phyloP scores from a whole-genome alignment of 2,113 vertebrate species.

The Nyctibius bracteatus region DNA sequence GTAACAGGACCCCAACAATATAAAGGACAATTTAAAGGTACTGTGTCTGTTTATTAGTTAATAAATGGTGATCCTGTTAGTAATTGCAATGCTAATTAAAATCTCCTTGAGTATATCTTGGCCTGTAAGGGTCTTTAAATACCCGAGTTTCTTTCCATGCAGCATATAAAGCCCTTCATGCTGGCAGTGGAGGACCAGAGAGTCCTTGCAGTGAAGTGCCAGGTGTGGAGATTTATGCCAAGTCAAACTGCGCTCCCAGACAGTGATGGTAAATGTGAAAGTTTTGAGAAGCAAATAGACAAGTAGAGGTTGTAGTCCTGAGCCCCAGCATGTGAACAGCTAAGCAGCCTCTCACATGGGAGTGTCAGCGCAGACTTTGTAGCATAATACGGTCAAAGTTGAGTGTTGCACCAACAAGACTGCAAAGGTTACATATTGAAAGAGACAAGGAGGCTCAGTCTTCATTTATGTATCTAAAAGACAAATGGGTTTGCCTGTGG shows the following conservation, averaged over 20 bases:
- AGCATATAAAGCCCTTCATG: background rate
- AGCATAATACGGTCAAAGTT: background rate
- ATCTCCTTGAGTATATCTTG: background rate
- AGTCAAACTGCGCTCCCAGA: background rate
- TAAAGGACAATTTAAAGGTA: background rate
- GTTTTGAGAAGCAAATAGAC: background rate
- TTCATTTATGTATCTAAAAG: background rate
- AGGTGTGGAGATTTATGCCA: background rate
- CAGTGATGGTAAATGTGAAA: background rate
- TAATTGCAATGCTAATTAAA: background rate
- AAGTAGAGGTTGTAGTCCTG: background rate
- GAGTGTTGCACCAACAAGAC: background rate
- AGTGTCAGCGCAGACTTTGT: background rate
- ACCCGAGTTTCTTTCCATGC: background rate
- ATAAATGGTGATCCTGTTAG: background rate
- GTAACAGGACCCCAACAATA: background rate
- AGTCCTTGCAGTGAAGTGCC: background rate
- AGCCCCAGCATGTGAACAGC: background rate
- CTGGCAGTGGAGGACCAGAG: background rate
- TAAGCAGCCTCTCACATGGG: background rate
- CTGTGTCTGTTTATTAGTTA: background rate
- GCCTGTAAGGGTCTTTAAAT: background rate
- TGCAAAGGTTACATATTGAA: background rate
- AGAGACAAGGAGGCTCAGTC: background rate
- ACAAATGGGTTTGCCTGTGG: background rate